Percentiles rank a stretch among this genome's conserved stretches.
Evolutionary conservation across 2,888 invertebrate genomes (phyloP).

Genomic region (Teleiodes luculella): DNA sequence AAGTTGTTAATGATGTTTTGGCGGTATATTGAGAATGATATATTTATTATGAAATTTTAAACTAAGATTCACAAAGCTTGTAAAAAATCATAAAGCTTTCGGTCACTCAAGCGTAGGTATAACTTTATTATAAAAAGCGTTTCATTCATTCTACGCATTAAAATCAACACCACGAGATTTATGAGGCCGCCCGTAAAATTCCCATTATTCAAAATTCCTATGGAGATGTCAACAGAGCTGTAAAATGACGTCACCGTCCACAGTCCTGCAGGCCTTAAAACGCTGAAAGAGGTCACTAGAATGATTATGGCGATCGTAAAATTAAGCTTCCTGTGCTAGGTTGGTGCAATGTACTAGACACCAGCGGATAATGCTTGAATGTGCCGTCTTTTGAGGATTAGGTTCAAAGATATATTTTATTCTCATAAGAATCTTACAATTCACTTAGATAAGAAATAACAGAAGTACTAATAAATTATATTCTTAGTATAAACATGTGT

Average conservation of each 20-base stretch:
- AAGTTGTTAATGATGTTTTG: too few species aligned
- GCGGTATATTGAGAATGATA: too few species aligned
- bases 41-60: too few species aligned
- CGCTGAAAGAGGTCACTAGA: conserved; percentile 53
- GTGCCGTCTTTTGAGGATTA: too few species aligned
- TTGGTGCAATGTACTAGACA: conserved; percentile 33
- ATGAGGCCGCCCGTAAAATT: neutral
- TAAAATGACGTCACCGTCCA: conserved; percentile 52
- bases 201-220: conserved; percentile 25
- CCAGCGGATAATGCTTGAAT: neutral
- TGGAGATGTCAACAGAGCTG: conserved; percentile 32
- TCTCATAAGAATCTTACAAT: too few species aligned
- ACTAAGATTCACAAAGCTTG: too few species aligned
- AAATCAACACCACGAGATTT: neutral
- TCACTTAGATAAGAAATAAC: too few species aligned
- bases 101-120: too few species aligned
- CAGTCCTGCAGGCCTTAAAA: conserved; percentile 50
- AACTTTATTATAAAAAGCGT: neutral
- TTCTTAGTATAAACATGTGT: too few species aligned
- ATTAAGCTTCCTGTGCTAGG: conserved; percentile 39
- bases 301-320: conserved; percentile 49
- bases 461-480: too few species aligned
- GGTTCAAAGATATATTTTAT: too few species aligned
- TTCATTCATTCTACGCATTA: neutral
- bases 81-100: too few species aligned